Conservation (phyloP, 1,140 invertebrate species). For the Papilio aristodemus region DNA sequence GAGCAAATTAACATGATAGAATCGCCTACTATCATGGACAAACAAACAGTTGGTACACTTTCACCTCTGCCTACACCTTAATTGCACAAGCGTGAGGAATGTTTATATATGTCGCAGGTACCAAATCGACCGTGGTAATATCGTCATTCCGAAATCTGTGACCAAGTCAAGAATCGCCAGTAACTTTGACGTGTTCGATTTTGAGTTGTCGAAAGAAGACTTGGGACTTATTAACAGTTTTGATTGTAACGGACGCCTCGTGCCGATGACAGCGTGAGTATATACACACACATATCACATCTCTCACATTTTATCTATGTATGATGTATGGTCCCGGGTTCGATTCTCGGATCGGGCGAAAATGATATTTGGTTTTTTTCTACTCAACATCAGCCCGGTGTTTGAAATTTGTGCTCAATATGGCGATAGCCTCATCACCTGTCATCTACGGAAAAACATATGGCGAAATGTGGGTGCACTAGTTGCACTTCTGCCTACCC, state of each 20-base stretch:
- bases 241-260: conserved; percentile 75
- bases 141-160: conserved; percentile 83
- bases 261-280: conserved; percentile 74
- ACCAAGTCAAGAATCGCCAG: conserved; percentile 84
- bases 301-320: conserved; percentile 29
- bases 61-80: background rate
- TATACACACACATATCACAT: conserved; percentile 35
- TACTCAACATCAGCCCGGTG: too few relatives aligned
- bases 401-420: too few relatives aligned
- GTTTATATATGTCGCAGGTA: conserved; percentile 66
- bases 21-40: too few relatives aligned
- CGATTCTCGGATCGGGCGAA: too few relatives aligned
- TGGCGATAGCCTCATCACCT: too few relatives aligned
- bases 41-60: background rate
- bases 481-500: too few relatives aligned
- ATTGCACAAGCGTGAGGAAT: background rate
- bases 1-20: too few relatives aligned
- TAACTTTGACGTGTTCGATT: conserved; percentile 88
- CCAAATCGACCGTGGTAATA: conserved; percentile 84
- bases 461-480: too few relatives aligned
- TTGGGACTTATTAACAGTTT: conserved; percentile 75
- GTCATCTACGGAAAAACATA: too few relatives aligned
- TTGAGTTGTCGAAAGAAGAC: conserved; percentile 83
- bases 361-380: too few relatives aligned
- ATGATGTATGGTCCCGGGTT: conserved; percentile 1